phyloP scores from a whole-genome alignment of 2,888 invertebrate genomes.

The Drosophila macrospina region DNA sequence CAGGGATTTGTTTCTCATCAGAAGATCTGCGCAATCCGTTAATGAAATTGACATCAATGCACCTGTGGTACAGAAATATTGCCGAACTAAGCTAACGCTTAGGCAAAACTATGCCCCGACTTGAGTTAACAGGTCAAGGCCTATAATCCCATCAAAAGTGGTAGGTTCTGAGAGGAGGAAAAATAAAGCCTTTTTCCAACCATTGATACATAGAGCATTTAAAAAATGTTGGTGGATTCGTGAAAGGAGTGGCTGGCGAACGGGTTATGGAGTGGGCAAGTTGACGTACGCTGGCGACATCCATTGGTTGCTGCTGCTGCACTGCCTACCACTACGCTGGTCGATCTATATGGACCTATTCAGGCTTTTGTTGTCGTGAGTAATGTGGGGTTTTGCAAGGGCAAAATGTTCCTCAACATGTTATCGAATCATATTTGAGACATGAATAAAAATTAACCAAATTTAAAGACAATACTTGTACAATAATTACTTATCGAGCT shows the following conservation, averaged over 20 bases:
- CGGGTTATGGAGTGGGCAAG: neutral
- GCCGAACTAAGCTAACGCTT: neutral
- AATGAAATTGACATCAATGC: conserved; percentile 1
- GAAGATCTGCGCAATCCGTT: conserved; percentile 1
- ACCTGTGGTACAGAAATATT: neutral
- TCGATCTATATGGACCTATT: too few species aligned
- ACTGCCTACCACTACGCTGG: too few species aligned
- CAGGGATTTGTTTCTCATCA: neutral
- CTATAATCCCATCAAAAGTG: neutral
- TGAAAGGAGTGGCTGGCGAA: neutral
- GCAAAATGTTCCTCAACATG: too few species aligned
- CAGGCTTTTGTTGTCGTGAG: too few species aligned
- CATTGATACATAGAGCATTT: conserved; percentile 3
- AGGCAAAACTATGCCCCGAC: neutral
- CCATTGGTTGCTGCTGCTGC: too few species aligned
- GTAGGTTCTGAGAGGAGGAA: neutral
- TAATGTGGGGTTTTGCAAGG: too few species aligned
- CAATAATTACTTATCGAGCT: too few species aligned
- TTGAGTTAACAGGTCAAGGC: neutral
- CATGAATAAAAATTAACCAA: too few species aligned
- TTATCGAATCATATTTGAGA: too few species aligned
- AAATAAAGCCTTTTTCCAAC: neutral
- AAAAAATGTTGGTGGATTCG: neutral
- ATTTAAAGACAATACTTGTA: too few species aligned
- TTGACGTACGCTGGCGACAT: too few species aligned